phyloP scores from a whole-genome alignment of 1,140 invertebrate species.

The Papilio machaon region DNA sequence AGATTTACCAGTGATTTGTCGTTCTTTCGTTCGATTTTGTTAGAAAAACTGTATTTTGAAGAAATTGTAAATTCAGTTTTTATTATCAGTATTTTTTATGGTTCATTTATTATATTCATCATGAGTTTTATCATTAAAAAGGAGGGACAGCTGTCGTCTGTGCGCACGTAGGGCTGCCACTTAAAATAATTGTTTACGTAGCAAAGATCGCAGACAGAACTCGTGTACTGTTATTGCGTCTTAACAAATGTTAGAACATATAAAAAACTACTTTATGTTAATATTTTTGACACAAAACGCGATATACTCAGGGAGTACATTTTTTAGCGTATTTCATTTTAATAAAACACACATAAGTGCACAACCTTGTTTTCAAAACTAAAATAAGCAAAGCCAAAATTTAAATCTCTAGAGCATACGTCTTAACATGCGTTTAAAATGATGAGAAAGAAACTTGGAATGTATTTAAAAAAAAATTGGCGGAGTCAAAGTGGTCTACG shows the following conservation, averaged over 20 bases:
- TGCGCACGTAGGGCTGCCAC: neutral
- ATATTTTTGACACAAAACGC: neutral
- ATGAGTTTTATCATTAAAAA: slow-evolving; percentile 22
- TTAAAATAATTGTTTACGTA: slow-evolving; percentile 21
- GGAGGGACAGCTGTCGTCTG: slow-evolving; percentile 13
- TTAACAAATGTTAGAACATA: neutral
- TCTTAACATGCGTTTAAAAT: neutral
- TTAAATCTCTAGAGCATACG: slow-evolving; percentile 12
- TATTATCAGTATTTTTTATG: neutral
- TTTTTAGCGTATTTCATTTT: neutral
- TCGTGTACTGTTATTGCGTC: neutral
- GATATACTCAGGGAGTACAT: neutral
- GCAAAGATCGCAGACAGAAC: neutral
- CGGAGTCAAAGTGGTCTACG: neutral
- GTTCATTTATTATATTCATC: slow-evolving; percentile 1
- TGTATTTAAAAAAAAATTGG: slow-evolving; percentile 10
- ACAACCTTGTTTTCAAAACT: neutral
- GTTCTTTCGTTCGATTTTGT: no score
- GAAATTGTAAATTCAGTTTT: neutral
- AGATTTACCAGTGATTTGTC: no score
- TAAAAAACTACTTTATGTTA: neutral
- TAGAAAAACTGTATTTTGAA: no score
- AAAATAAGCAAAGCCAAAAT: neutral
- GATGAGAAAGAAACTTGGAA: neutral
- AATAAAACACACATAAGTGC: neutral